Evolutionary conservation across 1,140 invertebrate genomes (phyloP).

Genomic region (Laodelphax striatellus): DNA sequence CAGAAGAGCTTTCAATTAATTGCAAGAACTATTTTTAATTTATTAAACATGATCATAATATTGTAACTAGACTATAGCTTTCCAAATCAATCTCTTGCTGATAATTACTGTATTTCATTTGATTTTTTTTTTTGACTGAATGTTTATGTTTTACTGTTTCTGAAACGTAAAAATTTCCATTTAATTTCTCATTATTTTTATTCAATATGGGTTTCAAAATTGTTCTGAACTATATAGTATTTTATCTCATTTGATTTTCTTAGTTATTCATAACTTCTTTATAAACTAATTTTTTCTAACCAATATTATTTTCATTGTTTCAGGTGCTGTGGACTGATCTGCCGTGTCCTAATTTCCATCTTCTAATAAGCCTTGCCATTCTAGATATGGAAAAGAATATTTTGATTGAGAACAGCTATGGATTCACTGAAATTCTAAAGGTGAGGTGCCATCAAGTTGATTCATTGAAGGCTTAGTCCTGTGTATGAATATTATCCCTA

Average conservation of each 20-base stretch:
- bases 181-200: no score
- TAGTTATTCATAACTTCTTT: no score
- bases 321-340: conserved; percentile 83
- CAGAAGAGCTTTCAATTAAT: not conserved
- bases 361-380: conserved; percentile 82
- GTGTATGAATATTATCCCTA: no score
- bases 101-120: no score
- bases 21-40: not conserved
- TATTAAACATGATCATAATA: not conserved
- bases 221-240: no score
- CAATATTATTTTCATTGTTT: conserved; percentile 38
- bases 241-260: no score
- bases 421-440: conserved; percentile 93
- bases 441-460: conserved; percentile 35
- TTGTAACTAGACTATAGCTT: not conserved
- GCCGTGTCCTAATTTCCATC: conserved; percentile 89
- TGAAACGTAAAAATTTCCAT: no score
- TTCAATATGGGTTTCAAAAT: no score
- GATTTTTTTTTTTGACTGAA: not conserved
- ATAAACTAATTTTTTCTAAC: no score
- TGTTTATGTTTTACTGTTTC: not conserved
- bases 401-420: conserved; percentile 81
- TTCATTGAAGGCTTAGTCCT: no score
- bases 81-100: no score
- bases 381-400: conserved; percentile 75